Evolutionary conservation across 2,888 invertebrate species (phyloP).

Genomic region (Lapara coniferarum): DNA sequence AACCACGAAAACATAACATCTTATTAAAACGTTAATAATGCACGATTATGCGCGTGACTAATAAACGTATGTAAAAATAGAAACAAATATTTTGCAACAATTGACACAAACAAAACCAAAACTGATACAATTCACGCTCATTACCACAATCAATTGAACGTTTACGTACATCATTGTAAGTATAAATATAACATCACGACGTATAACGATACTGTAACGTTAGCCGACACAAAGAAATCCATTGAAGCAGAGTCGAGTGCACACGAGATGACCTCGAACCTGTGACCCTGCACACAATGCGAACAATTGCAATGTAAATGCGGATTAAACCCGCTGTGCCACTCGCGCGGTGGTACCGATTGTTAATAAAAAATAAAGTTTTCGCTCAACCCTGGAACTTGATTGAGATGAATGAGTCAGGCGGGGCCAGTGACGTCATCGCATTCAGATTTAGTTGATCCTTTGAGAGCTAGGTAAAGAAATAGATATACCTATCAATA

Average conservation of each 20-base stretch:
- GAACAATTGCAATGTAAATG: conserved; percentile 77
- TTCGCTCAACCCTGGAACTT: conserved; percentile 29
- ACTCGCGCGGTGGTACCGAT: conserved; percentile 61
- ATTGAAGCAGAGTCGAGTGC: conserved; percentile 53
- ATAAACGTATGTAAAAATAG: not conserved
- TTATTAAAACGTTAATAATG: too few relatives aligned
- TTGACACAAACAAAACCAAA: not conserved
- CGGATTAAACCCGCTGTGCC: conserved; percentile 63
- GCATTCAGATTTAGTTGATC: not conserved
- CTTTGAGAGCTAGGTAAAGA: not conserved
- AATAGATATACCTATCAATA: not conserved
- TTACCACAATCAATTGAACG: not conserved
- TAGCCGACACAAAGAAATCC: conserved; percentile 46
- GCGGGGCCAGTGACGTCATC: not conserved
- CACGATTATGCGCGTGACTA: too few relatives aligned
- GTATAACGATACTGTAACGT: conserved; percentile 37
- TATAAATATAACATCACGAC: conserved; percentile 33
- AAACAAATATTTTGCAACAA: not conserved
- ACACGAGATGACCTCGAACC: conserved; percentile 76
- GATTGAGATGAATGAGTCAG: conserved; percentile 23
- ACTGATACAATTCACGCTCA: not conserved
- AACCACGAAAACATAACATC: too few relatives aligned
- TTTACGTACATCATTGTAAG: conserved; percentile 24
- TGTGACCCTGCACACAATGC: conserved; percentile 74
- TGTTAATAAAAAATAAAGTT: conserved; percentile 49